A percentile compares a stretch with the other conserved stretches of the same genome.
phyloP scores from a whole-genome alignment of 2,888 invertebrate species.

The Scrobipalpa atriplicella region DNA sequence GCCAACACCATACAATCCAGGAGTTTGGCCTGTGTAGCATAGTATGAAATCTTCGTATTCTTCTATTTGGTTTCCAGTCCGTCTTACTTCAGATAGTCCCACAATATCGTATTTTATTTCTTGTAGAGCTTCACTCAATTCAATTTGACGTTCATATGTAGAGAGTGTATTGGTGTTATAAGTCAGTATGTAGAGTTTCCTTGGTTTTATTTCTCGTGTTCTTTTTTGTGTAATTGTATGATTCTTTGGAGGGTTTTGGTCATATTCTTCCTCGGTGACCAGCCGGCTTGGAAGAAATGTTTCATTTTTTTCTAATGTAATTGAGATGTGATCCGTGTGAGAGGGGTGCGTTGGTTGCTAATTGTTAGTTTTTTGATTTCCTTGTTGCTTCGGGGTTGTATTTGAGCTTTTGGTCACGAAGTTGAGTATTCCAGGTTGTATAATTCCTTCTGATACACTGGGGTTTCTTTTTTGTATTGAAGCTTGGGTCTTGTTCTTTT shows the following conservation, averaged over 20 bases:
- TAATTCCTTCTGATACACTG: too few species aligned
- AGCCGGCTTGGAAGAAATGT: conserved; percentile 34
- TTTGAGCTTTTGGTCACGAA: too few species aligned
- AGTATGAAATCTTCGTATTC: conserved; percentile 41
- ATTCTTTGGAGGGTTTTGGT: conserved; percentile 34
- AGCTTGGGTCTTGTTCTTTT: too few species aligned
- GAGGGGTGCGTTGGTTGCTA: too few species aligned
- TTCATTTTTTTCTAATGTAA: background rate
- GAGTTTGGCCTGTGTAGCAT: conserved; percentile 38
- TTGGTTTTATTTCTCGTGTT: background rate
- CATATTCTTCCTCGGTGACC: too few species aligned
- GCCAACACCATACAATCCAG: background rate
- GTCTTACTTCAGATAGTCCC: conserved; percentile 40
- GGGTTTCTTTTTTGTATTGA: too few species aligned
- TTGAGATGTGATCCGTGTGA: too few species aligned
- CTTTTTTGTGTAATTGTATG: background rate
- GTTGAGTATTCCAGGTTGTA: too few species aligned
- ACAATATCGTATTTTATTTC: conserved; percentile 40
- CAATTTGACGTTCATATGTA: conserved; percentile 33
- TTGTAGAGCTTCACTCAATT: conserved; percentile 33
- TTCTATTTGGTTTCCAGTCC: conserved; percentile 38
- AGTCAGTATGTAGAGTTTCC: conserved; percentile 20
- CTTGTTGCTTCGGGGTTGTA: too few species aligned
- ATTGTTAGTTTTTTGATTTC: too few species aligned
- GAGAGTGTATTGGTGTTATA: conserved; percentile 39